These are phyloP conservation scores for Chaetophractus vellerosus DNA, from an alignment of 2,797 vertebrate species.

Conservation along the genomic window DNA sequence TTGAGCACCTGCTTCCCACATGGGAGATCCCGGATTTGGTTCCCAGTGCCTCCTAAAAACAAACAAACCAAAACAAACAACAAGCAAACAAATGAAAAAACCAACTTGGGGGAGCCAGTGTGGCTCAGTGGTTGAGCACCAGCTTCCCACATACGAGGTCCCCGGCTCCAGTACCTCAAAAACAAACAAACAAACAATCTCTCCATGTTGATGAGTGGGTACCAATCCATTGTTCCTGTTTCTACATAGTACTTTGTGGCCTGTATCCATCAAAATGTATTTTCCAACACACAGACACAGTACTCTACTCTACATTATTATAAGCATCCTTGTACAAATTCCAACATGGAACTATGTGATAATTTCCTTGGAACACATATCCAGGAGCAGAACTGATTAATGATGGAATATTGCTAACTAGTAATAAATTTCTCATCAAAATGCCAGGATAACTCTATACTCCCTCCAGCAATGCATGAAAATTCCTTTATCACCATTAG, in stretches of 20 bases:
- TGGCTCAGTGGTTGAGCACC: no score
- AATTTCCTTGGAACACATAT: background rate
- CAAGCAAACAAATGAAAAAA: no score
- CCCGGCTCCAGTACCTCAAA: no score
- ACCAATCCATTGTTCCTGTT: background rate
- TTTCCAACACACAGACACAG: background rate
- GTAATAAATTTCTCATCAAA: background rate
- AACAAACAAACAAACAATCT: background rate
- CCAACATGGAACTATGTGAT: fast-evolving
- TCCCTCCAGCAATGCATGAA: background rate
- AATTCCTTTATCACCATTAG: background rate
- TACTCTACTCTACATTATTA: background rate
- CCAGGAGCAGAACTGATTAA: background rate
- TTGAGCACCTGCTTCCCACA: no score
- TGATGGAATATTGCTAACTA: background rate
- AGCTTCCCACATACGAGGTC: no score
- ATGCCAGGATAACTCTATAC: no score
- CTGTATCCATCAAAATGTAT: background rate
- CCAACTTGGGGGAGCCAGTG: no score
- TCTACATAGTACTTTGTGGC: background rate
- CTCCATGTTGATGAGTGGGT: background rate
- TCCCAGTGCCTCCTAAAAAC: no score
- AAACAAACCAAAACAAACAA: no score
- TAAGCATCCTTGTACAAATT: background rate
- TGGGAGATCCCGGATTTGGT: no score